Evolutionary conservation across 1,140 invertebrate species (phyloP).

Genomic region (Drosophila quadrilineata): DNA sequence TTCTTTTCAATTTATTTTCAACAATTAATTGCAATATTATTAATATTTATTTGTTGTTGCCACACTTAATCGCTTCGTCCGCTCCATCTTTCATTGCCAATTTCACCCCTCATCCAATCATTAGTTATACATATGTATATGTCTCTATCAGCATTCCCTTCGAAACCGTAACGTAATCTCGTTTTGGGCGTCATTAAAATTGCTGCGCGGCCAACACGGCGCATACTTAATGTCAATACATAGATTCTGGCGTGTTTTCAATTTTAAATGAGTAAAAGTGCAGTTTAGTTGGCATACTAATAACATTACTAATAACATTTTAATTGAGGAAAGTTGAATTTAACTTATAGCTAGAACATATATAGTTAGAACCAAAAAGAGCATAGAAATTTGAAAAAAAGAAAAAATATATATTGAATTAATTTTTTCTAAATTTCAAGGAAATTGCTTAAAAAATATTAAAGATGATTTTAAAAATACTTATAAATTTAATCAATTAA

Average conservation of each 20-base stretch:
- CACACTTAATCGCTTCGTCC: slow-evolving; percentile 32
- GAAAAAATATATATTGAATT: not conserved
- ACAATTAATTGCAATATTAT: slow-evolving; percentile 22
- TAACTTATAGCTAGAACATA: not conserved
- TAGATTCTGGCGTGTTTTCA: not conserved
- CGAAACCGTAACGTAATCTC: slow-evolving; percentile 6
- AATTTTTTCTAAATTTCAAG: not conserved
- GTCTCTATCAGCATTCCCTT: slow-evolving; percentile 48
- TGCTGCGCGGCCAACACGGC: slow-evolving; percentile 49
- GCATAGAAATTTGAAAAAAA: not conserved
- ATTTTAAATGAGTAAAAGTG: slow-evolving; percentile 45
- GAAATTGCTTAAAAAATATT: not conserved
- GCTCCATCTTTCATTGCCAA: slow-evolving; percentile 17
- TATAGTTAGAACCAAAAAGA: not conserved
- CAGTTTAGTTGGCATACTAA: slow-evolving; percentile 35
- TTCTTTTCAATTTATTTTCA: slow-evolving; percentile 26
- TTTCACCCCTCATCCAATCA: slow-evolving; percentile 11
- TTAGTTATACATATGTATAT: too few relatives aligned
- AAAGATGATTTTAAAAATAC: too few relatives aligned
- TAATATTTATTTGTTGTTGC: slow-evolving; percentile 28
- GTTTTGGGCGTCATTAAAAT: slow-evolving; percentile 68
- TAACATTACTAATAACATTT: not conserved
- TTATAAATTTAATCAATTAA: too few relatives aligned
- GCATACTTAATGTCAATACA: slow-evolving; percentile 52
- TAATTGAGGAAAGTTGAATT: slow-evolving; percentile 15